Evolutionary conservation across 92 coral and sea anemone genomes (phyloP).

Genomic region (Porites divaricata): DNA sequence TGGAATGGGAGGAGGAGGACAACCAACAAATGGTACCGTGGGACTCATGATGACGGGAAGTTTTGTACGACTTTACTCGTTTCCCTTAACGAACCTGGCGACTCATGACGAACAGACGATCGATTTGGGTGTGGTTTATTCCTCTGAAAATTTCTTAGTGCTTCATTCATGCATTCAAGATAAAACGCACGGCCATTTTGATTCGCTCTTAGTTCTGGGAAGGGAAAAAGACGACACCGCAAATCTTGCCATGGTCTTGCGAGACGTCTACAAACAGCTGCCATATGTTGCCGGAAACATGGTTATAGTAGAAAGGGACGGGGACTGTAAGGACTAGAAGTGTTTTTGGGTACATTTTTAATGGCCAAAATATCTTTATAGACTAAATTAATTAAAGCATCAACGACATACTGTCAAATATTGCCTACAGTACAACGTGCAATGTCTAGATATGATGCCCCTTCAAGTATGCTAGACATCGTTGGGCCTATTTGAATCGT

Average conservation of each 20-base stretch:
- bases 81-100: background rate
- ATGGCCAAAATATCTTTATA: too few species aligned
- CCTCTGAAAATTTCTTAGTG: background rate
- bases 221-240: background rate
- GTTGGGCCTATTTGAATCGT: too few species aligned
- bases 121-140: slow-evolving; percentile 6
- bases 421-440: too few species aligned
- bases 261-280: background rate
- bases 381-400: too few species aligned
- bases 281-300: background rate
- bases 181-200: slow-evolving; percentile 7
- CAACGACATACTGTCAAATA: too few species aligned
- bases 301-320: background rate
- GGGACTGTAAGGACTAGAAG: background rate
- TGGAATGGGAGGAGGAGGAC: too few species aligned
- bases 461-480: too few species aligned
- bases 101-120: background rate
- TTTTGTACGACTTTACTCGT: slow-evolving; percentile 1
- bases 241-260: background rate
- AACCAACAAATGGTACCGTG: background rate
- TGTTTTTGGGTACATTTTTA: too few species aligned
- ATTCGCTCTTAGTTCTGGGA: background rate
- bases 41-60: background rate
- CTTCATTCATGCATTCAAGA: slow-evolving; percentile 7
- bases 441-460: too few species aligned